Conservation (phyloP, 2,113 vertebrate genomes). For the Donacobius atricapilla region DNA sequence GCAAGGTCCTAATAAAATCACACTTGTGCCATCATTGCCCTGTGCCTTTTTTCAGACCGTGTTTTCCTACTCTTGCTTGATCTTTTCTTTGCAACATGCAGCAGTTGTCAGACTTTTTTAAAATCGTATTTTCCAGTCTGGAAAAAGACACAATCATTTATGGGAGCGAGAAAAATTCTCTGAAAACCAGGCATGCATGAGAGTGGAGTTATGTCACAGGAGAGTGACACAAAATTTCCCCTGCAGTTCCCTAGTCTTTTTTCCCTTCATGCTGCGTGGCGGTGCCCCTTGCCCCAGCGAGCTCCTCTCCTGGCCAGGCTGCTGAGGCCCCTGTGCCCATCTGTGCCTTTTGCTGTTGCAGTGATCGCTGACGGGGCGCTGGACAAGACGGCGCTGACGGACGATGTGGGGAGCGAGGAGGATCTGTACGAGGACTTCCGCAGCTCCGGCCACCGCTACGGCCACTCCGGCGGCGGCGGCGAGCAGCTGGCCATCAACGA, state of each 20-base stretch:
- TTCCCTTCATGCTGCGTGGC: fast-evolving
- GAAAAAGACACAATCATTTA: neutral
- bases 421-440: conserved; percentile 89
- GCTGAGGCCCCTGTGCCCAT: neutral
- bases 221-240: neutral
- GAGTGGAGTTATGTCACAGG: neutral
- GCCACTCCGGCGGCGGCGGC: conserved; percentile 87
- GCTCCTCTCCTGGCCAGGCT: neutral
- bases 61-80: neutral
- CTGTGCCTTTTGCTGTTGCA: conserved; percentile 40
- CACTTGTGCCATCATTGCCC: neutral
- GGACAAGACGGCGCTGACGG: conserved; percentile 73
- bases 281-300: neutral
- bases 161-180: neutral
- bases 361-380: conserved; percentile 80
- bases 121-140: neutral
- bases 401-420: conserved; percentile 86
- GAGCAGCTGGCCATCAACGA: conserved; percentile 97
- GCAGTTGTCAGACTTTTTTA: neutral
- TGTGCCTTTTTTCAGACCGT: neutral
- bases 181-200: neutral
- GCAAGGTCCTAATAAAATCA: neutral
- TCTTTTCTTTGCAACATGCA: neutral
- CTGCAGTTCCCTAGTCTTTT: neutral
- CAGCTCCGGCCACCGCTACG: conserved; percentile 83